Evolutionary conservation across 1,140 invertebrate genomes (phyloP).

Genomic region (Bombyx mori): ASM3026992v2 NC_085117.1:7085001-7085500

Average conservation of each 20-base stretch:
- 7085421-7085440: too few relatives aligned
- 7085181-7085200: conserved; percentile 13
- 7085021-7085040: conserved; percentile 18
- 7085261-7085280: conserved; percentile 31
- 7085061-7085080: conserved; percentile 24
- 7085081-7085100: conserved; percentile 24
- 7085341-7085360: neutral
- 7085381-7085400: too few relatives aligned
- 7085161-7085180: conserved; percentile 25
- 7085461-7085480: too few relatives aligned
- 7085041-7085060: conserved; percentile 33
- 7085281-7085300: conserved; percentile 20
- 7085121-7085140: conserved; percentile 34
- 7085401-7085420: too few relatives aligned
- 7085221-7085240: conserved; percentile 19
- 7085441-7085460: too few relatives aligned
- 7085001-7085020: conserved; percentile 10
- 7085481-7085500: too few relatives aligned
- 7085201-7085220: neutral
- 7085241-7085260: conserved; percentile 30
- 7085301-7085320: conserved; percentile 10
- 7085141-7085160: conserved; percentile 26
- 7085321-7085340: neutral
- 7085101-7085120: conserved; percentile 15
- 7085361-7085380: too few relatives aligned